phyloP scores from a whole-genome alignment of 2,888 invertebrate species.

The Rhynchonema sp. region DNA sequence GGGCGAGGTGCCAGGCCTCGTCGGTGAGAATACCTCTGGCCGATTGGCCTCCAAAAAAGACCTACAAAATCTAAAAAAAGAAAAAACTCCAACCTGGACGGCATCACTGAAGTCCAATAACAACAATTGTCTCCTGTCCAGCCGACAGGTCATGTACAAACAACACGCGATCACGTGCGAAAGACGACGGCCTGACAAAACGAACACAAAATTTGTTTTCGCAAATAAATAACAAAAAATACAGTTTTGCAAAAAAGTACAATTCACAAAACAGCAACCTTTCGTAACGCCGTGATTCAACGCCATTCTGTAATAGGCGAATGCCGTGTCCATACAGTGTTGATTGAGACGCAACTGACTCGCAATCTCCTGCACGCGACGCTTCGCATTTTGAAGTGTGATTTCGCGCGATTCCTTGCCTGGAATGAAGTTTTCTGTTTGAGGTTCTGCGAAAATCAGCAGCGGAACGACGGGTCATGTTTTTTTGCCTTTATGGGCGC shows the following conservation, averaged over 20 bases:
- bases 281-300: slow-evolving; percentile 45
- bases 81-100: not conserved
- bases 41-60: no score
- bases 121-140: slow-evolving; percentile 80
- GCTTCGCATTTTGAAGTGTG: slow-evolving; percentile 55
- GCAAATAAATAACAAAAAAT: no score
- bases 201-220: no score
- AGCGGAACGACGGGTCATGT: not conserved
- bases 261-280: slow-evolving; percentile 20
- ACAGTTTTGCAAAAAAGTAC: no score
- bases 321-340: slow-evolving; percentile 76
- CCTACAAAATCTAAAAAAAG: no score
- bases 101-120: slow-evolving; percentile 87
- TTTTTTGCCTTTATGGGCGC: slow-evolving; percentile 8
- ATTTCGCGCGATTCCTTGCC: slow-evolving; percentile 62
- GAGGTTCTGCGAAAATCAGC: not conserved
- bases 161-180: slow-evolving; percentile 85
- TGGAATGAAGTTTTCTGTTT: no score
- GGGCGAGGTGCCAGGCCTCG: no score
- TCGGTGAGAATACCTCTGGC: no score
- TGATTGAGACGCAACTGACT: slow-evolving; percentile 67
- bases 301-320: slow-evolving; percentile 81
- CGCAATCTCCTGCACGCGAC: slow-evolving; percentile 35
- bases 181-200: slow-evolving; percentile 60
- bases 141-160: slow-evolving; percentile 85